These are phyloP conservation scores for Acromyrmex charruanus DNA, from an alignment of 1,140 invertebrate species.

Conservation along the genomic window DNA sequence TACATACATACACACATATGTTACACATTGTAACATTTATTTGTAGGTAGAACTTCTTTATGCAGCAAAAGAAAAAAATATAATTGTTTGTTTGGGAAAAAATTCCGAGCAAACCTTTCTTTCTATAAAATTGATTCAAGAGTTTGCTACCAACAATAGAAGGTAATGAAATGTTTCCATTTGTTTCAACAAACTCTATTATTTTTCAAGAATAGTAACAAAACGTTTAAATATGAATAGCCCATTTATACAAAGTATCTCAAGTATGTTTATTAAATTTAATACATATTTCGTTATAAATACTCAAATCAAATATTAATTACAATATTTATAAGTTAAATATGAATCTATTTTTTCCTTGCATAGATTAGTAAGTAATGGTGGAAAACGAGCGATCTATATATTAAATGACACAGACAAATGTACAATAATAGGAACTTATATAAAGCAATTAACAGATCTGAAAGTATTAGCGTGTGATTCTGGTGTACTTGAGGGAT, in stretches of 20 bases:
- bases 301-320: not conserved
- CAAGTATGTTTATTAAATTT: not conserved
- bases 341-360: constrained; percentile 67
- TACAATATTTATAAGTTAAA: not conserved
- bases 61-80: constrained; percentile 92
- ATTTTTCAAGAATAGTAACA: not conserved
- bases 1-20: not conserved
- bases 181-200: not conserved
- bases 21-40: constrained; percentile 21
- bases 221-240: not conserved
- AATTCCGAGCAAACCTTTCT: constrained; percentile 95
- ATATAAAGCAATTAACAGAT: constrained; percentile 85
- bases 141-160: constrained; percentile 88
- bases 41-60: constrained; percentile 93
- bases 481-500: constrained; percentile 64
- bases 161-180: constrained; percentile 70
- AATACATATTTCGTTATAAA: constrained; percentile 68
- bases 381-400: constrained; percentile 87
- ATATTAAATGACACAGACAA: constrained; percentile 87
- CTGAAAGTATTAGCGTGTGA: constrained; percentile 80
- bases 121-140: constrained; percentile 95
- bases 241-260: not conserved
- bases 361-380: constrained; percentile 79
- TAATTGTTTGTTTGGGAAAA: constrained; percentile 94
- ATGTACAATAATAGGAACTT: constrained; percentile 88